phyloP scores from a whole-genome alignment of 2,113 vertebrate genomes.

The Thamnaconus septentrionalis region DNA sequence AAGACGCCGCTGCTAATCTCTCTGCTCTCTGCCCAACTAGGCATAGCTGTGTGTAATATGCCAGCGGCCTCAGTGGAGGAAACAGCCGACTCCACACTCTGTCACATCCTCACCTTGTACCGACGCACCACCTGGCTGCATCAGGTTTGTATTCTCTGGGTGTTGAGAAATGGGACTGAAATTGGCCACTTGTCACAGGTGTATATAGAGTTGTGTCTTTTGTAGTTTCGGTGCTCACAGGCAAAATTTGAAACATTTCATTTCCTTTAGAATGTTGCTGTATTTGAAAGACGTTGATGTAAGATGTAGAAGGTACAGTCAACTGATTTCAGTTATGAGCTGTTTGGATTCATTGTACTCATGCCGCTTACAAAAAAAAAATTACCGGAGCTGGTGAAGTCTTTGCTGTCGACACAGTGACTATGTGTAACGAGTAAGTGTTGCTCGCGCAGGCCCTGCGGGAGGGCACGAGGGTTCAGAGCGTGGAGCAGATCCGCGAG shows the following conservation, averaged over 20 bases:
- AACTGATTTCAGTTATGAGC: slow-evolving; percentile 33
- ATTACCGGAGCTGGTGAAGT: background rate
- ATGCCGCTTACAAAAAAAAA: too few relatives aligned
- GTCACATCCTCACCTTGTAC: slow-evolving; percentile 97
- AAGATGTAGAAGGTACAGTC: slow-evolving; percentile 55
- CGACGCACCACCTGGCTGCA: slow-evolving; percentile 96
- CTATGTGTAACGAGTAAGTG: background rate
- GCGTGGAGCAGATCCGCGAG: slow-evolving; percentile 96
- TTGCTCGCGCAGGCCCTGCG: slow-evolving; percentile 82
- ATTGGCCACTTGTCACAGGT: slow-evolving; percentile 6
- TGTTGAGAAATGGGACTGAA: background rate
- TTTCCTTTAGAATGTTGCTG: slow-evolving; percentile 61
- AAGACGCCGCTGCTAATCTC: slow-evolving; percentile 24
- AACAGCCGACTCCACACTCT: slow-evolving; percentile 94
- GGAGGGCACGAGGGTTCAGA: slow-evolving; percentile 94
- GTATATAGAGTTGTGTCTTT: slow-evolving; percentile 9
- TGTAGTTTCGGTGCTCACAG: background rate
- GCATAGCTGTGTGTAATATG: slow-evolving; percentile 97
- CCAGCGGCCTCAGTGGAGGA: slow-evolving; percentile 96
- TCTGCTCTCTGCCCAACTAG: slow-evolving; percentile 68
- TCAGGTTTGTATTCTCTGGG: slow-evolving; percentile 54
- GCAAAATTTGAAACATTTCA: slow-evolving; percentile 45
- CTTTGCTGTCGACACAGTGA: background rate
- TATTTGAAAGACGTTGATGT: slow-evolving; percentile 60
- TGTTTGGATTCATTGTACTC: slow-evolving; percentile 7